Conservation (phyloP, 2,113 vertebrate species). For the Epinephelus fuscoguttatus region DNA sequence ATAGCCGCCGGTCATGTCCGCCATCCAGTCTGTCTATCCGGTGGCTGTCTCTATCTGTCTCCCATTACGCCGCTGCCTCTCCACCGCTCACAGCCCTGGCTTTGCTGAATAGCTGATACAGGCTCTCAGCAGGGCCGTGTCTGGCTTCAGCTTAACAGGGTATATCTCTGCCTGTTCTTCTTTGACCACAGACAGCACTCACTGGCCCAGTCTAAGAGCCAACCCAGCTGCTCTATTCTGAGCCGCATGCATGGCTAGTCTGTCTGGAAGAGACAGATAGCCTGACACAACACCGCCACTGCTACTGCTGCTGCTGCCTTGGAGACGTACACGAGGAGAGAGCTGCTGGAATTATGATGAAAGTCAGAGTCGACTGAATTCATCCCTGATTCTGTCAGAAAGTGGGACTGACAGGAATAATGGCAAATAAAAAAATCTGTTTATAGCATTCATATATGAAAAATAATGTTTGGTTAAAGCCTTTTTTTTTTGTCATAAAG, state of each 20-base stretch:
- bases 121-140: slow-evolving; percentile 60
- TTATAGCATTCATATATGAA: not conserved
- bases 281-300: slow-evolving; percentile 55
- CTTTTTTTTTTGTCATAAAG: too few relatives aligned
- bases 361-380: slow-evolving; percentile 19
- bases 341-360: slow-evolving; percentile 57
- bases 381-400: slow-evolving; percentile 31
- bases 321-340: slow-evolving; percentile 30
- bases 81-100: slow-evolving; percentile 29
- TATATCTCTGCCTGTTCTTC: slow-evolving; percentile 69
- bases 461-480: not conserved
- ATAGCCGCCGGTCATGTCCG: slow-evolving; percentile 14
- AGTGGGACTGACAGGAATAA: slow-evolving; percentile 32
- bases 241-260: slow-evolving; percentile 67
- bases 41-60: slow-evolving; percentile 36
- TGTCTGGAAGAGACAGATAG: slow-evolving; percentile 77
- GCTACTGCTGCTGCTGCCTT: slow-evolving; percentile 44
- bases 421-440: slow-evolving; percentile 11
- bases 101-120: slow-evolving; percentile 63
- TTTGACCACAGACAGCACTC: slow-evolving; percentile 73
- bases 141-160: slow-evolving; percentile 60
- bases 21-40: slow-evolving; percentile 18
- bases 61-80: slow-evolving; percentile 37
- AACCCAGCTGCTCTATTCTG: slow-evolving; percentile 71
- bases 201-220: slow-evolving; percentile 59